Base-by-base conservation (phyloP, 1,140 invertebrate species). In the Linepithema humile region DNA sequence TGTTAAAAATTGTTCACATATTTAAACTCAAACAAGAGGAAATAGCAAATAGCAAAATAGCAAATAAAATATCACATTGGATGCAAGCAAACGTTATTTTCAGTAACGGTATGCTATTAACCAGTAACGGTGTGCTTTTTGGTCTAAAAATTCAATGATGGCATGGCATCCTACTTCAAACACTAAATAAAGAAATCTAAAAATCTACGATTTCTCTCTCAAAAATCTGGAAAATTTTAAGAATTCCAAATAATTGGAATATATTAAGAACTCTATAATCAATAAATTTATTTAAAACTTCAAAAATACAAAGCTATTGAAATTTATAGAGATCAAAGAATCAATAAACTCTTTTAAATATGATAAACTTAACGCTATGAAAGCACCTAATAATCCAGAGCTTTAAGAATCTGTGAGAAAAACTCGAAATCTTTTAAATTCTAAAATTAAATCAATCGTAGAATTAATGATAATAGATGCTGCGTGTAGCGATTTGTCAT, bases 391-490 rank as follows among this genome's bases (percentile, higher is more conserved):
- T 3, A n/a, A 48, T 1, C 26, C 26, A 1, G 1, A 29, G 17
- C n/a, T 60, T 48, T 15, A 67, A 43, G 0, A 78, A 77, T 12
- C 35, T 15, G 60, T 23, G n/a, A 15, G 23, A 40, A 17, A 15
- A 29, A 48, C 12, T 20, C 23, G n/a, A 10, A 17, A 69, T 29
- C 45, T 55, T 38, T 53, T 4, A n/a, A 29, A 69, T 15, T 55
- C 48, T 2, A 3, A 70, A 55, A 80, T 53, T 38, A 65, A 80
- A 48, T 57, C 64, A 43, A 70, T 69, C 35, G 38, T 20, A 7
- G 35, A 29, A 69, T 55, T 70, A 57, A 80, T 69, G 64, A 69
- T 80, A 80, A 80, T 70, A 55, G 26, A 80, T 80, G 75, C 75
- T n/a, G 75, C 48, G 6, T 60, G 23, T 74, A 67, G 20, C 45